Evolutionary conservation across 2,797 vertebrate genomes (phyloP), one percentile per base, ranked within the genome.

Genomic region (Dryobates pubescens): DNA sequence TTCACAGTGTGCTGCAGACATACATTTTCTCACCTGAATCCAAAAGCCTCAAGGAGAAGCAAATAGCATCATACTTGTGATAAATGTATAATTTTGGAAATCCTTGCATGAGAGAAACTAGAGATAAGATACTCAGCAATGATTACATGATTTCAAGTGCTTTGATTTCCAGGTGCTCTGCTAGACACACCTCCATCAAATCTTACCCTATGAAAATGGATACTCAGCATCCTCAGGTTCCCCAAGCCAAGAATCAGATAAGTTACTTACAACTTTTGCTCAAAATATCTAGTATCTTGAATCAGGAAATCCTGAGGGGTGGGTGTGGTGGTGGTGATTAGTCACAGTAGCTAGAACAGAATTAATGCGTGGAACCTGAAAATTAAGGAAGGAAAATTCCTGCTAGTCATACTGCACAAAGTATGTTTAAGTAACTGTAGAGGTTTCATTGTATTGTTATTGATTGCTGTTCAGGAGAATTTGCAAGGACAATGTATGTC

Each of bases 351-450:
- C 49, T 89, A 29, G 65, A 72, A 53, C 41, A 59, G 72, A 77
- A 76, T 27, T 80, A 72, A 36, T 79, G 15, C 36, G 22, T 82
- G 65, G 89, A 85, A 93, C 57, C 36, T 77, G 64, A 92, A 93
- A 82, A 61, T 54, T 71, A 78, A 88, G 67, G 77, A 93, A 86
- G 68, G 57, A 89, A 85, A 84, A 89, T 69, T 92, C 67, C 63
- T 82, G 23, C 47, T 92, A 49, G 51, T 74, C 83, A 72, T 79
- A 73, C 20, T 53, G 45, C 61, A 67, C 61, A 43, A 47, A 85
- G 47, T 54, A 86, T 82, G 36, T 76, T 76, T 32, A 86, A 86
- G 68, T 32, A 23, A 81, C 73, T 92, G 80, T 20, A 68, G 68
- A 74, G 65, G 36, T 91, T 84, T 93, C 2, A 1, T 74, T 12